phyloP scores from a whole-genome alignment of 2,113 vertebrate genomes.

The Calyptommatus sinebrachiatus region DNA sequence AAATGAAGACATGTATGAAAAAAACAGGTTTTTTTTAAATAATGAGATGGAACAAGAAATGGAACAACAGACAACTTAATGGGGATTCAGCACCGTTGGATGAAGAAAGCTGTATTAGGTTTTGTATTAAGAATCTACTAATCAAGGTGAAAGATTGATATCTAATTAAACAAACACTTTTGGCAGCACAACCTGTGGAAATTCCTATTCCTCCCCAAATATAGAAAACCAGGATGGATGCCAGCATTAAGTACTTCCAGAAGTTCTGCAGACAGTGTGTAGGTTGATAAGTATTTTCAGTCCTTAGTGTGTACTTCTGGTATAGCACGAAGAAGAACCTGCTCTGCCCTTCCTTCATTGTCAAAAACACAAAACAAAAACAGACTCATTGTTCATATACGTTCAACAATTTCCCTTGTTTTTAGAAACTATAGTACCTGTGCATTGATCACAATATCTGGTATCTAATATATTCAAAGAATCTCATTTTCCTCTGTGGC shows the following conservation, averaged over 20 bases:
- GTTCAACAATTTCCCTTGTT: constrained; percentile 45
- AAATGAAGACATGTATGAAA: no score
- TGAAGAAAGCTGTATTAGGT: no score
- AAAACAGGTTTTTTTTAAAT: no score
- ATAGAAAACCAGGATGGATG: constrained; percentile 32
- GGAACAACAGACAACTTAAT: no score
- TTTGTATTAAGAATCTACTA: no score
- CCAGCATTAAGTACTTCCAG: constrained; percentile 60
- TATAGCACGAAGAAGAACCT: constrained; percentile 43
- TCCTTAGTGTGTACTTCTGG: constrained; percentile 48
- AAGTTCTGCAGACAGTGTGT: constrained; percentile 43
- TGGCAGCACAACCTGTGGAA: no score
- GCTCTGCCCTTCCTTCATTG: constrained; percentile 9
- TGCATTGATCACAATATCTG: neutral
- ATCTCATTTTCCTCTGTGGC: constrained; percentile 29
- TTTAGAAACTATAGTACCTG: neutral
- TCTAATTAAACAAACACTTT: no score
- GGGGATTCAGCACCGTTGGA: no score
- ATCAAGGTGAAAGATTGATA: no score
- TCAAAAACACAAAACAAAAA: constrained; percentile 40
- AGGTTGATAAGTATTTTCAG: constrained; percentile 35
- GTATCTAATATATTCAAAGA: constrained; percentile 22
- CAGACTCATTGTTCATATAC: constrained; percentile 48
- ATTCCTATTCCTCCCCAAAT: constrained; percentile 41
- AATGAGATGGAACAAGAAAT: no score